Evolutionary conservation across 2,113 vertebrate genomes (phyloP).

Genomic region (Rhizomys pruinosus): DNA sequence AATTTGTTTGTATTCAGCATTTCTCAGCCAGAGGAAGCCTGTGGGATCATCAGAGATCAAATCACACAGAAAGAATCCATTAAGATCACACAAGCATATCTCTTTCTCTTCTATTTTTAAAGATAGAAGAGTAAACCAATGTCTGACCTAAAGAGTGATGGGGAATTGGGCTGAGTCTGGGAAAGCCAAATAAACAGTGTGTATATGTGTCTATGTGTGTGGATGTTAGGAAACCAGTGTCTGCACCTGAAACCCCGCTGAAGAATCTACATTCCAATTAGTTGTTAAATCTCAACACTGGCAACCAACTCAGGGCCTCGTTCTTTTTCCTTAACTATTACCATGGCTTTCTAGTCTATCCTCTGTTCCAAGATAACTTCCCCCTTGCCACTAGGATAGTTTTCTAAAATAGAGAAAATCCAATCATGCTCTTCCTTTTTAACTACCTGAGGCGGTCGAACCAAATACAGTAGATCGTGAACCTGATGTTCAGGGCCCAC

Average conservation of each 20-base stretch:
- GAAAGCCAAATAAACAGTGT: background rate
- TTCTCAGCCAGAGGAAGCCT: constrained; percentile 54
- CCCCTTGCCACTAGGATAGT: background rate
- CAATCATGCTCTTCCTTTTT: background rate
- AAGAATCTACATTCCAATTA: background rate
- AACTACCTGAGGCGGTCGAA: background rate
- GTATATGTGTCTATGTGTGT: background rate
- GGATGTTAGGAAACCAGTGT: background rate
- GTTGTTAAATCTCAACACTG: background rate
- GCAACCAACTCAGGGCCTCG: background rate
- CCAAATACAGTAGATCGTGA: background rate
- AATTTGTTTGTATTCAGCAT: constrained; percentile 37
- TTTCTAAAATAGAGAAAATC: constrained; percentile 23
- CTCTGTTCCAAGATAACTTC: background rate
- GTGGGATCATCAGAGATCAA: constrained; percentile 49
- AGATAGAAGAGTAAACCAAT: constrained; percentile 45
- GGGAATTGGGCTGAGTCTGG: background rate
- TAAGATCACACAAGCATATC: constrained; percentile 47
- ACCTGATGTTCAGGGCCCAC: background rate
- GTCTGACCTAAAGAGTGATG: constrained; percentile 9
- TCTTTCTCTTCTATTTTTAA: constrained; percentile 29
- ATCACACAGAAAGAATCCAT: constrained; percentile 5
- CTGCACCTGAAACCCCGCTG: background rate
- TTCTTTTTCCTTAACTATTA: background rate
- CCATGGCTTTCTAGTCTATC: background rate